These are phyloP conservation scores for Cephonodes hylas DNA, from an alignment of 2,888 invertebrate species.

Conservation along the genomic window DNA sequence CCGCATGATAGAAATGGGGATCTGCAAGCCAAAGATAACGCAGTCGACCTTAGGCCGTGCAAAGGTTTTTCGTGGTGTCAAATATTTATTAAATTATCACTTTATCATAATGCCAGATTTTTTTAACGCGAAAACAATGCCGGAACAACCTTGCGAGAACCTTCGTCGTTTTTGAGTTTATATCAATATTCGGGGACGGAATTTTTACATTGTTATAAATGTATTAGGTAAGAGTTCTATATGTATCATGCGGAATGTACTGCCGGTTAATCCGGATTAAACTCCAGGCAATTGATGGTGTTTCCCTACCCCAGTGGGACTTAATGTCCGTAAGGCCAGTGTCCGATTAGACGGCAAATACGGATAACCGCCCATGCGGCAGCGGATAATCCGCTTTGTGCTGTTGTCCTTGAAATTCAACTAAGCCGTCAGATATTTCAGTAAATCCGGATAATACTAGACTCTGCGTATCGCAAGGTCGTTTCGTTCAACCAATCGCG, in stretches of 20 bases:
- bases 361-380: neutral
- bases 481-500: too few relatives aligned
- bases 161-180: slow-evolving; percentile 28
- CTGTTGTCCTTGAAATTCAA: neutral
- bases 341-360: neutral
- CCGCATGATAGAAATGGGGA: too few relatives aligned
- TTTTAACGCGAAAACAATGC: slow-evolving; percentile 23
- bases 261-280: neutral
- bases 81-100: neutral
- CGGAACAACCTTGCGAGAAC: slow-evolving; percentile 28
- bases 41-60: neutral
- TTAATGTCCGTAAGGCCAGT: neutral
- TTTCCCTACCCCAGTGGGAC: neutral
- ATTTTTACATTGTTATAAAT: neutral
- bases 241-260: neutral
- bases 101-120: slow-evolving; percentile 17
- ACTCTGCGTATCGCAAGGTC: neutral
- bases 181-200: neutral
- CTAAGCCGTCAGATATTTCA: neutral
- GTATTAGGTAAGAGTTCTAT: neutral
- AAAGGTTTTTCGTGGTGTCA: slow-evolving; percentile 9
- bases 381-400: neutral
- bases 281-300: neutral
- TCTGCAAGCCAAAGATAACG: too few relatives aligned
- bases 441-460: neutral